Percentiles rank a stretch among this genome's conserved stretches.
phyloP scores from a whole-genome alignment of 2,888 invertebrate species.

The Volucella bombylans region DNA sequence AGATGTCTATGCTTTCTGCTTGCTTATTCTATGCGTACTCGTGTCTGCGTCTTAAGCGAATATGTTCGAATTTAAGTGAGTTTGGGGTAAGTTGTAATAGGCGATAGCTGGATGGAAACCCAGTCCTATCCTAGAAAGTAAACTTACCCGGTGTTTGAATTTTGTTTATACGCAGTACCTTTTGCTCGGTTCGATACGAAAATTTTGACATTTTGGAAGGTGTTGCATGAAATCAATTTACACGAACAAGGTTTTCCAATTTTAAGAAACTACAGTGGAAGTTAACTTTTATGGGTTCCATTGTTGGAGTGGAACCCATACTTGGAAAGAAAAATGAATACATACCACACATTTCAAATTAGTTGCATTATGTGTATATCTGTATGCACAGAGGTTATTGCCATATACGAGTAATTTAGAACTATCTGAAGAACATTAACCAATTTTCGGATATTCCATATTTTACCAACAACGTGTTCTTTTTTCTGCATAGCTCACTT shows the following conservation, averaged over 20 bases:
- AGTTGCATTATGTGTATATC: too few relatives aligned
- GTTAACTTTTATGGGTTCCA: too few relatives aligned
- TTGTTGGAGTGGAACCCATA: too few relatives aligned
- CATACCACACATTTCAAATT: too few relatives aligned
- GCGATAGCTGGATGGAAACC: not conserved
- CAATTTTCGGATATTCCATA: too few relatives aligned
- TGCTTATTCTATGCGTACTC: not conserved
- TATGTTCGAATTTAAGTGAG: too few relatives aligned
- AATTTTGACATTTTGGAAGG: conserved; percentile 25
- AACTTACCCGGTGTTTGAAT: conserved; percentile 7
- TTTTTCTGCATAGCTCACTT: too few relatives aligned
- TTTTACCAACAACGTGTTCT: too few relatives aligned
- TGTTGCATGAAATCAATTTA: conserved; percentile 51
- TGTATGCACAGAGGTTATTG: too few relatives aligned
- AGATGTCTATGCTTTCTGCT: conserved; percentile 1
- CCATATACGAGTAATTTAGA: too few relatives aligned
- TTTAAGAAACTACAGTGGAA: conserved; percentile 26
- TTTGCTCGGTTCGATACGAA: not conserved
- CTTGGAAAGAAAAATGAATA: too few relatives aligned
- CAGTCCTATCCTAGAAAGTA: not conserved
- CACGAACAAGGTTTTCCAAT: conserved; percentile 50
- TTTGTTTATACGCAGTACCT: not conserved
- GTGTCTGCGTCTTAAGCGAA: not conserved
- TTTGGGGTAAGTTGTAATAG: not conserved
- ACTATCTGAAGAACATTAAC: too few relatives aligned